Percentiles rank a stretch among this genome's conserved stretches.
Evolutionary conservation across 2,797 vertebrate species (phyloP).

Genomic region (Fratercula arctica): DNA sequence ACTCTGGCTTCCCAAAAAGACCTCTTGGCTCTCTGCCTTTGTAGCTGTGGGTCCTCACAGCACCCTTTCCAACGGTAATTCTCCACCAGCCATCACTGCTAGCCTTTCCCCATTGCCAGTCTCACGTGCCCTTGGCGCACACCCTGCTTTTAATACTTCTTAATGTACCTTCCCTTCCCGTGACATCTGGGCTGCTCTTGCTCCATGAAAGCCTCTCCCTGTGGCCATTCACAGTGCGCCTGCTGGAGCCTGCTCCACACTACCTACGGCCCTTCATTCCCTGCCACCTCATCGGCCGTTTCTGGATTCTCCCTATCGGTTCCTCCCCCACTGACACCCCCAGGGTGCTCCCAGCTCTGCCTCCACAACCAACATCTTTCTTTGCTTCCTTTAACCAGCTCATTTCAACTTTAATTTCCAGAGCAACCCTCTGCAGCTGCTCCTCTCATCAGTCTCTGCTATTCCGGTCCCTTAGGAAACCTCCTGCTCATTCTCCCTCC

Average conservation of each 20-base stretch:
- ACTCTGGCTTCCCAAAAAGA: background rate
- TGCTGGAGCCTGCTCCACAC: background rate
- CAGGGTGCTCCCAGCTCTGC: background rate
- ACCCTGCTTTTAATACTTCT: background rate
- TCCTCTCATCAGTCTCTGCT: background rate
- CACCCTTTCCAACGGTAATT: background rate
- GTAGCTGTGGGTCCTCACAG: background rate
- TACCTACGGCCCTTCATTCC: background rate
- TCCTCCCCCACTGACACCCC: background rate
- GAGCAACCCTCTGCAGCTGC: background rate
- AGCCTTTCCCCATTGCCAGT: background rate
- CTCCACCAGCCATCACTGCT: background rate
- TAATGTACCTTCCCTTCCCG: background rate
- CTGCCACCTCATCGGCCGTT: fast-evolving
- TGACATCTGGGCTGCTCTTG: background rate
- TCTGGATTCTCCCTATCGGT: background rate
- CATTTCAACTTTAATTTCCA: background rate
- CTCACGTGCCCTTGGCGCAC: background rate
- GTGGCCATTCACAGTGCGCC: background rate
- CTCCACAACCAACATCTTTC: background rate
- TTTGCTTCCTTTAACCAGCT: background rate
- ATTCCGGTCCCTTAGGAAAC: background rate
- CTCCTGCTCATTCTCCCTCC: background rate
- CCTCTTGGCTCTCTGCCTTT: background rate
- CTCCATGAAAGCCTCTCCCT: background rate